Evolutionary conservation across 2,888 invertebrate genomes (phyloP), one percentile per base, ranked within the genome.

Genomic region (Proisotoma minuta): DNA sequence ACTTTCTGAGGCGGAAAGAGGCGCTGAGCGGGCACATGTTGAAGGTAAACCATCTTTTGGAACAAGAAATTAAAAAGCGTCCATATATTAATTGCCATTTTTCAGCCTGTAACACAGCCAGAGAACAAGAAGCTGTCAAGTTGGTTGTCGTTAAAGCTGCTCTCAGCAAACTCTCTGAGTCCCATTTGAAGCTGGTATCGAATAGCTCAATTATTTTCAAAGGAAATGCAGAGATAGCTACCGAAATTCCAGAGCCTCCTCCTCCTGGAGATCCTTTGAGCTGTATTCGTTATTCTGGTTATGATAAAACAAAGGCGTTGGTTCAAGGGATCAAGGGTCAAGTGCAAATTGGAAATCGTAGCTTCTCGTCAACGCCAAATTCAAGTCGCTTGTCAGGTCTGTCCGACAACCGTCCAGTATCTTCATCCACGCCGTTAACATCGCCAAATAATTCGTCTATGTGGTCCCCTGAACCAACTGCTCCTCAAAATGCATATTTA

Each of bases 71-170:
- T n/a, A n/a, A n/a, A n/a, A n/a, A n/a, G n/a, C n/a, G n/a, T n/a
- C n/a, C 10, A 18, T 47, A 15, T 15, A 5, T 47, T 47, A 12
- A 18, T 47, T 8, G 8, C 15, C 10, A 5, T 12, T 61, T 74
- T 74, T 51, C 74, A 81, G 81, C 81, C 61, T 76, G 78, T 60
- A 80, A 81, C 59, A 76, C 78, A 59, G 74, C 79, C 1, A 75
- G 78, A 50, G 82, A 82, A 71, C 81, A 81, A 74, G 82, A 82
- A 75, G 79, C 79, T 18, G 77, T 81, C 1, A 82, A 82, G 73
- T 71, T 81, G 69, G 80, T 81, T 15, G 75, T 81, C 12, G 73
- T 81, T 24, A 80, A 81, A 69, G 79, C 79, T 68, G 81, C 81
- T 1, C 69, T 82, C 26, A 67, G 78, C 22, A 79, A 79, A 70